phyloP scores from a whole-genome alignment of 2,888 invertebrate genomes.

The Anoplius nigerrimus region DNA sequence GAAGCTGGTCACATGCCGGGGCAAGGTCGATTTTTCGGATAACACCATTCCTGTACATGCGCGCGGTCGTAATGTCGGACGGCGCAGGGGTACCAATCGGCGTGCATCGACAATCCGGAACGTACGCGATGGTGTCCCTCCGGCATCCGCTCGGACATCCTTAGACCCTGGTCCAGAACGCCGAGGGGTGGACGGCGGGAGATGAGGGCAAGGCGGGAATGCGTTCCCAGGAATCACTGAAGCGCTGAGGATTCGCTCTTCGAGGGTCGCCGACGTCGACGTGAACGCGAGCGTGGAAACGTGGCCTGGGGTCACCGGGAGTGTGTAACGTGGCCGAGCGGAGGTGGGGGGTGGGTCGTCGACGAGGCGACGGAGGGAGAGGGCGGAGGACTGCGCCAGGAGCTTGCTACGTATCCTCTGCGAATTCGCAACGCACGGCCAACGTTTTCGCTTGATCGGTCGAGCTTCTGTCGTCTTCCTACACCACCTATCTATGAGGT shows the following conservation, averaged over 20 bases:
- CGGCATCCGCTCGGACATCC: constrained; percentile 21
- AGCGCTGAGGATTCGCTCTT: constrained; percentile 31
- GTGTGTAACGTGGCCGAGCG: constrained; percentile 10
- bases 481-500: no score
- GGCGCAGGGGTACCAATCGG: background rate
- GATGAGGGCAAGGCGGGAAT: constrained; percentile 35
- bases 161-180: constrained; percentile 21
- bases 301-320: constrained; percentile 14
- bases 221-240: constrained; percentile 52
- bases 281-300: constrained; percentile 24
- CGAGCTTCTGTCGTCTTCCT: no score
- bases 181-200: background rate
- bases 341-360: constrained; percentile 16
- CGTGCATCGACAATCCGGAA: constrained; percentile 6
- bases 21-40: no score
- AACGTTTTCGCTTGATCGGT: no score
- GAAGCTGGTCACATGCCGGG: no score
- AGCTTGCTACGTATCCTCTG: no score
- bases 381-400: constrained; percentile 44
- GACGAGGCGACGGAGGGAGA: constrained; percentile 34
- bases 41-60: no score
- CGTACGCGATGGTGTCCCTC: constrained; percentile 25
- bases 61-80: no score
- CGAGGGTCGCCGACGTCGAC: constrained; percentile 32
- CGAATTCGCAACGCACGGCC: no score